Conservation (phyloP, 2,888 invertebrate genomes). For the Anaspis maculata region DNA sequence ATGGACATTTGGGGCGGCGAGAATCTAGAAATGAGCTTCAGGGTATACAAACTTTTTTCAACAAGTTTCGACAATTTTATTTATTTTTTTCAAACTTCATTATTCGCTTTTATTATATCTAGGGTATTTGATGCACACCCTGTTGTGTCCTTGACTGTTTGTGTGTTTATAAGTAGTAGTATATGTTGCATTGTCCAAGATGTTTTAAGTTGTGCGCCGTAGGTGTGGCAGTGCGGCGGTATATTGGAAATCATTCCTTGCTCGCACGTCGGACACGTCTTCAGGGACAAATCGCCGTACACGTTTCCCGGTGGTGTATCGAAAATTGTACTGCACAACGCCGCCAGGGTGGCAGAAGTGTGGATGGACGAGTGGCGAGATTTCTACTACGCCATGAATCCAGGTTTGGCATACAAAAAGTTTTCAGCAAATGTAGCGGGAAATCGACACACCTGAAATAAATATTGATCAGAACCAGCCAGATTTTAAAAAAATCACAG, state of each 20-base stretch:
- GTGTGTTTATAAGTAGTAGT: too few species aligned
- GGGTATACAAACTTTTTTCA: conserved; percentile 64
- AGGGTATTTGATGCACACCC: conserved; percentile 12
- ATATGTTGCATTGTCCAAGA: too few species aligned
- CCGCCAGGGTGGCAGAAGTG: conserved; percentile 96
- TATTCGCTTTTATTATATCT: conserved; percentile 3
- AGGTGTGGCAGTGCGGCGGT: conserved; percentile 98
- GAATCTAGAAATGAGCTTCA: conserved; percentile 90
- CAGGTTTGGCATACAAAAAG: conserved; percentile 87
- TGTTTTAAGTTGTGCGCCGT: conserved; percentile 10
- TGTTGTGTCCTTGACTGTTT: conserved; percentile 9
- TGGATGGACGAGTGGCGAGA: conserved; percentile 99
- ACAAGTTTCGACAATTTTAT: too few species aligned
- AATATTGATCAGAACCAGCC: too few species aligned
- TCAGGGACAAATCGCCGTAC: conserved; percentile 96
- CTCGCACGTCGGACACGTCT: conserved; percentile 95
- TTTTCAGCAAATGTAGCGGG: too few species aligned
- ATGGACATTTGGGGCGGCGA: conserved; percentile 99
- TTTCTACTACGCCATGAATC: conserved; percentile 98
- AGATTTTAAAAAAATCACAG: too few species aligned
- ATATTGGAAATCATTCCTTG: conserved; percentile 92
- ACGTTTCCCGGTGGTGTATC: conserved; percentile 98
- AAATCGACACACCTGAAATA: too few species aligned
- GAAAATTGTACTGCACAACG: conserved; percentile 95
- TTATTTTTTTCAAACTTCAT: not conserved